phyloP scores from a whole-genome alignment of 2,888 invertebrate genomes.

The Thecophora atra region DNA sequence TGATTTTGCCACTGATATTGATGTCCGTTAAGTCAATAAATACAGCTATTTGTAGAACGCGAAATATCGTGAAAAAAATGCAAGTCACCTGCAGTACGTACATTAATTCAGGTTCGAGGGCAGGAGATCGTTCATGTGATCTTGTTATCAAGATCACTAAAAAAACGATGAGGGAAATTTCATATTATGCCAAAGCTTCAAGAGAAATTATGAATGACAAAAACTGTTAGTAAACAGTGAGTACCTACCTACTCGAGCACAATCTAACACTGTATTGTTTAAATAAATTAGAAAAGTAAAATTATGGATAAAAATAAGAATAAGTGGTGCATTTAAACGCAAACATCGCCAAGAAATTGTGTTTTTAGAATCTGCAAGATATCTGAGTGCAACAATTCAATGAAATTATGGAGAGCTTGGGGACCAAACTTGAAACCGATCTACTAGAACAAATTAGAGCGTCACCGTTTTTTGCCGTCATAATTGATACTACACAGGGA shows the following conservation, averaged over 20 bases:
- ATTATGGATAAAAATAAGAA: conserved; percentile 33
- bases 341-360: conserved; percentile 28
- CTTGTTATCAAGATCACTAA: conserved; percentile 4
- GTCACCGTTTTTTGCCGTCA: conserved; percentile 26
- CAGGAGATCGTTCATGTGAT: conserved; percentile 9
- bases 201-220: conserved; percentile 9
- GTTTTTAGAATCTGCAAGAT: conserved; percentile 8
- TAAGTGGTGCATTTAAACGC: conserved; percentile 29
- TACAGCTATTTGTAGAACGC: conserved; percentile 29
- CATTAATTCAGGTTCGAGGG: conserved; percentile 9
- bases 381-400: conserved; percentile 28
- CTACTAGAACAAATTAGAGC: conserved; percentile 32
- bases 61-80: conserved; percentile 28
- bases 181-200: neutral
- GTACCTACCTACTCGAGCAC: conserved; percentile 28
- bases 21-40: conserved; percentile 35
- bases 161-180: neutral
- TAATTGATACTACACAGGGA: neutral
- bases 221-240: conserved; percentile 22
- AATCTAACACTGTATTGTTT: too few relatives aligned
- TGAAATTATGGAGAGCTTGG: conserved; percentile 25
- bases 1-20: conserved; percentile 1
- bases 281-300: conserved; percentile 28
- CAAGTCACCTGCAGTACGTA: conserved; percentile 29
- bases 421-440: conserved; percentile 18